Percentiles rank a stretch among this genome's conserved stretches.
Conservation (phyloP, 2,113 vertebrate species). For the Cathartes aura region DNA sequence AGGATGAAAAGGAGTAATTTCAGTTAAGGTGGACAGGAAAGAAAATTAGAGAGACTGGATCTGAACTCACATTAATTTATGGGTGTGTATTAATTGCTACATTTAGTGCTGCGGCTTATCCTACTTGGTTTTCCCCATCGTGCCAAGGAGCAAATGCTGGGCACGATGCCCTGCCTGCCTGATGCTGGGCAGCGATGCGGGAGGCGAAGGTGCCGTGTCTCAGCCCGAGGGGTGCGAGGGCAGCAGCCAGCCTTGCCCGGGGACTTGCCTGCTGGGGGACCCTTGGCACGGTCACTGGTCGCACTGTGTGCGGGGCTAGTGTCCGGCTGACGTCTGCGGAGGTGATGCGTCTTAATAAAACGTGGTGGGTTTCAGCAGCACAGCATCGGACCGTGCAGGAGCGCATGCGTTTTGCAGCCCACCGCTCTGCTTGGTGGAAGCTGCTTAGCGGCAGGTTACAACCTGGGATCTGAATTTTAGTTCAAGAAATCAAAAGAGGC, state of each 20-base stretch:
- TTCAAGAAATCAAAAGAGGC: not conserved
- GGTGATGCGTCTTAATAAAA: not conserved
- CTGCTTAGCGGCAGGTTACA: not conserved
- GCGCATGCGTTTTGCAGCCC: accelerated
- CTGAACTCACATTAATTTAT: not conserved
- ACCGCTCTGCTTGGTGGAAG: not conserved
- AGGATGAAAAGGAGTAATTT: not conserved
- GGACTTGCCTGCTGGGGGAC: not conserved
- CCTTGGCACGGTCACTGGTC: not conserved
- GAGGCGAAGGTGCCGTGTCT: not conserved
- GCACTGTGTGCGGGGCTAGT: accelerated
- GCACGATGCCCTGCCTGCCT: not conserved
- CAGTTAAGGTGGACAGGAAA: not conserved
- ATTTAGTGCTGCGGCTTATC: not conserved
- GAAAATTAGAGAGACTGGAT: not conserved
- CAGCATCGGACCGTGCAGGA: accelerated
- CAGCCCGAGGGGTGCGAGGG: accelerated
- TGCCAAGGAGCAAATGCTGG: not conserved
- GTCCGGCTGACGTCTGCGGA: not conserved
- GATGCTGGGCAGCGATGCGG: not conserved
- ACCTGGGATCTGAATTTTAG: not conserved
- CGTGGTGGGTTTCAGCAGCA: accelerated
- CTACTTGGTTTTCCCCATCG: not conserved
- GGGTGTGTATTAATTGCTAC: not conserved
- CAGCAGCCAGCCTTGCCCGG: accelerated